Evolutionary conservation across 2,797 vertebrate species (phyloP), one percentile per base, ranked within the genome.

Genomic region (Neosalanx taihuensis): DNA sequence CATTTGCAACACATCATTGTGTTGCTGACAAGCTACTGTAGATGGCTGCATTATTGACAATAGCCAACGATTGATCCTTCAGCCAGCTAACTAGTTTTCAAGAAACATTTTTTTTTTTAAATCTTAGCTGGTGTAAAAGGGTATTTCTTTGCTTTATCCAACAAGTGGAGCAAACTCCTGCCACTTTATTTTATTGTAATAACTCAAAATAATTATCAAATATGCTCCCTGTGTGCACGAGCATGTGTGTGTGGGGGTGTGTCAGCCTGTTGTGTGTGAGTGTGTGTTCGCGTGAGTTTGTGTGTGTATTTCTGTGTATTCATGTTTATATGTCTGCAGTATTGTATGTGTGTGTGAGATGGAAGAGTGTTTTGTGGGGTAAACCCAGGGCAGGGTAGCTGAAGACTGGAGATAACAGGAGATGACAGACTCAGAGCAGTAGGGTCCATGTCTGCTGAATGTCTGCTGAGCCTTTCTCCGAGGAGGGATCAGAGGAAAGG

Each of bases 391-490:
- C 69, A 71, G 46, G 49, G 46, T 17, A 35, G 46, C 9, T 46
- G 41, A 9, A 35, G 59, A 56, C 13, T 33, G 30, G 26, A 67
- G 35, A 51, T 67, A 67, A 73, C 67, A 26, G 58, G 59, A 62
- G 26, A 6, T 67, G 71, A 53, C 72, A 62, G 33, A 31, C 10
- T 60, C 37, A 26, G 20, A 37, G 37, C 59, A 59, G 67, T 37
- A 37, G 58, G 10, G 13, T 15, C 59, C 13, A 31, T 73, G 72
- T 64, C 46, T 59, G 59, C 17, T 31, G 59, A 35, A 68, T 64
- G 61, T 33, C 31, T 70, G 49, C 31, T 70, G 49, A 58, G 67
- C 41, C 67, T 37, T 69, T 51, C 56, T 64, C 31, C 59, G n/a
- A 58, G 12, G 26, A 58, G 37, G 10, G 26, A 69, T 58, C 46